A percentile compares a stretch with the other conserved stretches of the same genome.
These are phyloP conservation scores for Columba janthina DNA, from an alignment of 2,113 vertebrate genomes.

Conservation along the genomic window DNA sequence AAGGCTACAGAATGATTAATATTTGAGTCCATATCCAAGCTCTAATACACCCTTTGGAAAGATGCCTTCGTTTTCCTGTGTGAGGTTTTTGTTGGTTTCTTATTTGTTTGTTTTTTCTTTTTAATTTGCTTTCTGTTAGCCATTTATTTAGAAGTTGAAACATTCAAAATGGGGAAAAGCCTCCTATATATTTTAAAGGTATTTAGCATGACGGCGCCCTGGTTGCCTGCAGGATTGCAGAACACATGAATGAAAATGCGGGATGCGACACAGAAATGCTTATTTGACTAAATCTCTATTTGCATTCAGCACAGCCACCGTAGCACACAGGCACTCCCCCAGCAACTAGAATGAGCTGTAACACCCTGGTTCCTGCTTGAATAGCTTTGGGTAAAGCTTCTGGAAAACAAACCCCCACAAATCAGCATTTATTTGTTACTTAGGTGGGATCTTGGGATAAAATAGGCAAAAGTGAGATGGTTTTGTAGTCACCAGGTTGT, in stretches of 20 bases:
- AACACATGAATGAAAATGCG: not conserved
- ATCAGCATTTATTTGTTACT: not conserved
- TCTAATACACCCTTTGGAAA: not conserved
- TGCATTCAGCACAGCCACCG: not conserved
- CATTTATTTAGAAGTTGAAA: not conserved
- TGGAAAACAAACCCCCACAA: not conserved
- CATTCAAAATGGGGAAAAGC: not conserved
- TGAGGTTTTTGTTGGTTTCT: too few relatives aligned
- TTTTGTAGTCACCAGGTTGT: not conserved
- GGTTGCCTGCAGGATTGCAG: not conserved
- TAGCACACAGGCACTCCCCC: not conserved
- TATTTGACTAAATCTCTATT: not conserved
- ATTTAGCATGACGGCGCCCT: not conserved
- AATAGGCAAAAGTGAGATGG: not conserved
- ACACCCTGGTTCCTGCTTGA: not conserved
- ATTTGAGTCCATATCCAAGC: not conserved
- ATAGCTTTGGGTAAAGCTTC: not conserved
- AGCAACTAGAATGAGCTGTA: fast-evolving
- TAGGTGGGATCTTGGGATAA: not conserved
- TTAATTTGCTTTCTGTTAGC: not conserved
- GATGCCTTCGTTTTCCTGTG: not conserved
- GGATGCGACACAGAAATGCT: not conserved
- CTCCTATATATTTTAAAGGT: not conserved
- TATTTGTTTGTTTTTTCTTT: not conserved
- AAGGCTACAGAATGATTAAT: not conserved